Evolutionary conservation across 2,888 invertebrate genomes (phyloP).

Genomic region (Emesis castigata): DNA sequence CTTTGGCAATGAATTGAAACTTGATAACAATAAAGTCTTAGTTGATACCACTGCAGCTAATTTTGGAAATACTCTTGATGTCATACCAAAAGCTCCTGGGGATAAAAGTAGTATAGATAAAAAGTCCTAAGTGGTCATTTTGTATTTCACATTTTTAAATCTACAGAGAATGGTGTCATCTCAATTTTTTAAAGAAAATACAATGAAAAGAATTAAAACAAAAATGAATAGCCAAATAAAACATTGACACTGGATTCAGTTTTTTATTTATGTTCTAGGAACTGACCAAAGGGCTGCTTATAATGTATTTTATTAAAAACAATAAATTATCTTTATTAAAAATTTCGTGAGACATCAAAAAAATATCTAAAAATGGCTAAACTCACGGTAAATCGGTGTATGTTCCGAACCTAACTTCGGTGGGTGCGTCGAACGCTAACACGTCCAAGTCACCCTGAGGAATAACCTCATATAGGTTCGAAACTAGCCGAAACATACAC

Average conservation of each 20-base stretch:
- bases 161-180: not conserved
- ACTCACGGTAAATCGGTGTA: too few species aligned
- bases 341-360: too few species aligned
- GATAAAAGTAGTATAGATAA: slow-evolving; percentile 78
- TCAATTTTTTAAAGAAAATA: not conserved
- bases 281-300: too few species aligned
- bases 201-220: not conserved
- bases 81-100: slow-evolving; percentile 71
- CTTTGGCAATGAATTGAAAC: slow-evolving; percentile 73
- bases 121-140: slow-evolving; percentile 78
- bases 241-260: not conserved
- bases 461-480: too few species aligned
- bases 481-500: too few species aligned
- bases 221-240: not conserved
- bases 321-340: too few species aligned
- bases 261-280: too few species aligned
- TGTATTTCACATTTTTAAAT: slow-evolving; percentile 4
- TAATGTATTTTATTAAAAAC: too few species aligned
- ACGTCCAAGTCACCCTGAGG: too few species aligned
- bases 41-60: slow-evolving; percentile 74
- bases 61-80: slow-evolving; percentile 75
- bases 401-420: too few species aligned
- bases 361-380: too few species aligned
- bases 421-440: too few species aligned
- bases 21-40: slow-evolving; percentile 52